phyloP scores from a whole-genome alignment of 2,113 vertebrate species.

The Ceyx cyanopectus region DNA sequence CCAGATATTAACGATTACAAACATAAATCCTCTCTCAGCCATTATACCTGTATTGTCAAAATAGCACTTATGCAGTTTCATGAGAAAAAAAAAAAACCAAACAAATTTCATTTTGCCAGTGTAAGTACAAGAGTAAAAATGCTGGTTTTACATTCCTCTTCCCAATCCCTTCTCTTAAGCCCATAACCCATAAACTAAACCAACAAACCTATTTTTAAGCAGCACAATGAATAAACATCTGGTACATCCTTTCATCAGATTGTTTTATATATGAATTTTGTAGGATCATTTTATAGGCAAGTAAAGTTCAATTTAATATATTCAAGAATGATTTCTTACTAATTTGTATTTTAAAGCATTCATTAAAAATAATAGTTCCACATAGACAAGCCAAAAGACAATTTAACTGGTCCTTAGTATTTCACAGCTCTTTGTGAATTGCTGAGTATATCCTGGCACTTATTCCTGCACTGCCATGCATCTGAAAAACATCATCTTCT shows the following conservation, averaged over 20 bases:
- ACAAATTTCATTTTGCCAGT: neutral
- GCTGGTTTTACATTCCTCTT: neutral
- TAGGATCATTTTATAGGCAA: neutral
- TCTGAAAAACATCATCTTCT: neutral
- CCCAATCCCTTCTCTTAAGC: neutral
- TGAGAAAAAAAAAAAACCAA: neutral
- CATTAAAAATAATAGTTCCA: neutral
- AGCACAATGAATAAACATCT: neutral
- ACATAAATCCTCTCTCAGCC: neutral
- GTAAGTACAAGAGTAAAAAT: neutral
- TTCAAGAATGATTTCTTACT: neutral
- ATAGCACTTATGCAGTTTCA: fast-evolving
- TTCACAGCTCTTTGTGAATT: neutral
- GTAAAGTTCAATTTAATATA: neutral
- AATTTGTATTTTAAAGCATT: neutral
- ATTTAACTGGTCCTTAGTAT: neutral
- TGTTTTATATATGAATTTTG: neutral
- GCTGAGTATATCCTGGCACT: neutral
- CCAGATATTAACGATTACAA: neutral
- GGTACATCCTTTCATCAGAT: neutral
- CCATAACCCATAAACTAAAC: neutral
- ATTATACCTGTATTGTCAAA: neutral
- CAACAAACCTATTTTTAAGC: neutral
- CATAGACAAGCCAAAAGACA: neutral
- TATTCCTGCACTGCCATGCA: neutral